Conservation (phyloP, 2,113 vertebrate species). For the Myodes glareolus region DNA sequence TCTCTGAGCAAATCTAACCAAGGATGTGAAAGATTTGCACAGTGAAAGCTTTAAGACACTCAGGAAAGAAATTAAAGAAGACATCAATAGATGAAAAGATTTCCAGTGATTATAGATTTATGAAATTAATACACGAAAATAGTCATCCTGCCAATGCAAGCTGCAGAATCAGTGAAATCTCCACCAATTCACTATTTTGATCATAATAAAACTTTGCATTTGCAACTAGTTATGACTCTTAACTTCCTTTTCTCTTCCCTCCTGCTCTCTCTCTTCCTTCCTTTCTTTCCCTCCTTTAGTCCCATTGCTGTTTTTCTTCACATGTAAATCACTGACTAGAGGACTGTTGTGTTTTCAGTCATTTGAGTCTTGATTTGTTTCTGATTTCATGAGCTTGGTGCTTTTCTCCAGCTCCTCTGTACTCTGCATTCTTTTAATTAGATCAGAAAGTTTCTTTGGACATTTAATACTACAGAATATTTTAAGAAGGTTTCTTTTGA, state of each 20-base stretch:
- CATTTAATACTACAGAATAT: neutral
- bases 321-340: neutral
- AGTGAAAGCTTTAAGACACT: neutral
- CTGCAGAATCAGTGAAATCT: neutral
- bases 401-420: neutral
- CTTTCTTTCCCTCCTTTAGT: neutral
- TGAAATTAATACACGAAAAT: neutral
- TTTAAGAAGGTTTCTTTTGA: neutral
- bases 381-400: accelerated
- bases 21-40: neutral
- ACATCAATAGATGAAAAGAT: neutral
- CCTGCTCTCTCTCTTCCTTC: neutral
- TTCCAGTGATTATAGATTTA: neutral
- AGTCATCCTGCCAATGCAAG: neutral
- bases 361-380: neutral
- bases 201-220: neutral
- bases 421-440: neutral
- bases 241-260: neutral
- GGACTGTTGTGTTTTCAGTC: neutral
- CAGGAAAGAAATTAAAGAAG: neutral
- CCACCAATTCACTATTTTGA: neutral
- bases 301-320: accelerated
- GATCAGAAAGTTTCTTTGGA: neutral
- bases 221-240: neutral
- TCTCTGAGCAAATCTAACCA: neutral